Conservation (phyloP, 2,888 invertebrate genomes). For the Drosophila hamatofila region DNA sequence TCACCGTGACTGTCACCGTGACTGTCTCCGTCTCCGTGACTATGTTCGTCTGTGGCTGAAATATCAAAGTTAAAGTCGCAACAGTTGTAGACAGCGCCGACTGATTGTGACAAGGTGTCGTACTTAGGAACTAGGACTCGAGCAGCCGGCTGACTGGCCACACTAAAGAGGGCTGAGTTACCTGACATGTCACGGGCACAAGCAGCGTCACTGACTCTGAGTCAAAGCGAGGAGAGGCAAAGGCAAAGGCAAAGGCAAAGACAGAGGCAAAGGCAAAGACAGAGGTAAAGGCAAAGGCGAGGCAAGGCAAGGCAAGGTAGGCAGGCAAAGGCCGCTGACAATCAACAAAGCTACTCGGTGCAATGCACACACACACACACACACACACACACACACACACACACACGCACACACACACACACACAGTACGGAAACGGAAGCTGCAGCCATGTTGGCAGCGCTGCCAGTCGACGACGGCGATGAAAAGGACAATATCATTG, state of each 20-base stretch:
- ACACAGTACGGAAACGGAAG: conserved; percentile 50
- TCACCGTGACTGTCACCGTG: neutral
- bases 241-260: too few species aligned
- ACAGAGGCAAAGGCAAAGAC: too few species aligned
- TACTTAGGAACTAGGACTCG: conserved; percentile 22
- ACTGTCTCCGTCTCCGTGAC: neutral
- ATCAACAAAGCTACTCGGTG: conserved; percentile 56
- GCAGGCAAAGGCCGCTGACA: conserved; percentile 41
- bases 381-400: too few species aligned
- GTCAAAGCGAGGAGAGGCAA: neutral
- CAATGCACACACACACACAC: conserved; percentile 26
- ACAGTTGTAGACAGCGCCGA: conserved; percentile 12
- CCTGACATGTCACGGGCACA: conserved; percentile 24
- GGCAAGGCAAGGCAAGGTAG: neutral
- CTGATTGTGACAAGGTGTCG: conserved; percentile 50
- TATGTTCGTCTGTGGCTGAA: neutral
- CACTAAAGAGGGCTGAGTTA: conserved; percentile 8
- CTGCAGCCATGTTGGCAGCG: conserved; percentile 35
- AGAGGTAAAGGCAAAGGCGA: too few species aligned
- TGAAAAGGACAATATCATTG: conserved; percentile 3
- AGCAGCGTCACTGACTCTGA: conserved; percentile 21
- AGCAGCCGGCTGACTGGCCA: neutral
- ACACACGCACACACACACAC: too few species aligned
- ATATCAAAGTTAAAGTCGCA: conserved; percentile 31
- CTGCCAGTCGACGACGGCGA: conserved; percentile 8